Evolutionary conservation across 2,888 invertebrate genomes (phyloP).

Genomic region (Xylota segnis): DNA sequence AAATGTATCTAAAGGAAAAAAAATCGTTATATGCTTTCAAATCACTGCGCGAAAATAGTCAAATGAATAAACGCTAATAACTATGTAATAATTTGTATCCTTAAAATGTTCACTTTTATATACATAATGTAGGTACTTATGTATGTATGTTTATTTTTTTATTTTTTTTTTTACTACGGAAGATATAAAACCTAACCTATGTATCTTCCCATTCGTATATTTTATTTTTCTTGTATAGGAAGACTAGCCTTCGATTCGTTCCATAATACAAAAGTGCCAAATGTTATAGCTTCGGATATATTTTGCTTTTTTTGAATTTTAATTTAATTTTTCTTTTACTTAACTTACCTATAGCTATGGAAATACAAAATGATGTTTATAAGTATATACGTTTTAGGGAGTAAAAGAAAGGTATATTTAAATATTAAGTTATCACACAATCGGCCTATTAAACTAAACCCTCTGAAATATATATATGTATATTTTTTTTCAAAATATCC

Average conservation of each 20-base stretch:
- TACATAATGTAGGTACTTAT: background rate
- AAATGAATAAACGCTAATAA: conserved; percentile 45
- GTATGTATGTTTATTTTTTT: background rate
- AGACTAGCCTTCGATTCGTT: conserved; percentile 53
- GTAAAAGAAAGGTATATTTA: conserved; percentile 1
- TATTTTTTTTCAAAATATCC: conserved; percentile 50
- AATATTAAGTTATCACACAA: conserved; percentile 9
- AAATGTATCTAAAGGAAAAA: conserved; percentile 14
- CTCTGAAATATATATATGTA: too few relatives aligned
- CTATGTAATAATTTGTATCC: conserved; percentile 17
- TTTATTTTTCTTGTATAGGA: conserved; percentile 25
- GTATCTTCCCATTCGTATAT: background rate
- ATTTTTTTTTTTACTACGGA: background rate
- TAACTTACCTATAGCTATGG: conserved; percentile 4
- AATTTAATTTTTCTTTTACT: background rate
- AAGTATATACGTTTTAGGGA: conserved; percentile 35
- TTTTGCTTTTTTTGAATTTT: conserved; percentile 10
- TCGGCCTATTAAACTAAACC: conserved; percentile 38
- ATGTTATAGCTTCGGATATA: conserved; percentile 30
- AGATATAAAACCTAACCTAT: background rate
- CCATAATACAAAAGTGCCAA: conserved; percentile 53
- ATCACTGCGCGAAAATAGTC: conserved; percentile 48
- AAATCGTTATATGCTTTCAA: conserved; percentile 20
- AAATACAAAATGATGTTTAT: conserved; percentile 32
- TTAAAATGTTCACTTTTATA: conserved; percentile 20